These are phyloP conservation scores for Theocolax elegans DNA, from an alignment of 1,140 invertebrate species.

Conservation along the genomic window DNA sequence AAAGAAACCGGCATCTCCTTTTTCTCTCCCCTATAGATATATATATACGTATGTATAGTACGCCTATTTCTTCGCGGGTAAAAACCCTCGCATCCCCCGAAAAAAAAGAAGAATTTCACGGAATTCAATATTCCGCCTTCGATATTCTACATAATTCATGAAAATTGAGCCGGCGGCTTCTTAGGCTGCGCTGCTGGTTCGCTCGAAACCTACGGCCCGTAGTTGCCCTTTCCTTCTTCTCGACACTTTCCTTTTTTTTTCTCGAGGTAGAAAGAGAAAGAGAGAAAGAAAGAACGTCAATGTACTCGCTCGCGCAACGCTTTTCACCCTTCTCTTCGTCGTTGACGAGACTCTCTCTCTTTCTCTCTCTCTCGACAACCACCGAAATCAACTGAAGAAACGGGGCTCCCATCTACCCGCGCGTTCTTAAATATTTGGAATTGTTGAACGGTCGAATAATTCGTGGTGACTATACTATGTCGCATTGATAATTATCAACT, in stretches of 20 bases:
- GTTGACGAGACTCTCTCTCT: neutral
- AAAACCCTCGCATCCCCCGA: conserved; percentile 45
- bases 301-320: too few species aligned
- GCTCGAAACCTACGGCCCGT: conserved; percentile 12
- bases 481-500: too few species aligned
- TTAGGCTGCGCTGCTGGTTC: conserved; percentile 36
- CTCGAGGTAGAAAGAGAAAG: too few species aligned
- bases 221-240: conserved; percentile 8
- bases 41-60: neutral
- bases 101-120: conserved; percentile 59
- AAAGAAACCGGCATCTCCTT: conserved; percentile 35
- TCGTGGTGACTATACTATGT: too few species aligned
- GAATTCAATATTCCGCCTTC: conserved; percentile 62
- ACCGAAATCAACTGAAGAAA: too few species aligned
- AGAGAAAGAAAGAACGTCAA: too few species aligned
- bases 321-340: neutral
- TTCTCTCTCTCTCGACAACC: too few species aligned
- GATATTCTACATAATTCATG: conserved; percentile 65
- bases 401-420: too few species aligned
- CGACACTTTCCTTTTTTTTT: conserved; percentile 43
- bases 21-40: too few species aligned
- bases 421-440: too few species aligned
- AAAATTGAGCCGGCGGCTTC: conserved; percentile 61
- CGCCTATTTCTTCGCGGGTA: conserved; percentile 25
- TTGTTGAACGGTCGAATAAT: too few species aligned